Conservation (phyloP, 2,113 vertebrate species). For the Dasyurus viverrinus region DNA sequence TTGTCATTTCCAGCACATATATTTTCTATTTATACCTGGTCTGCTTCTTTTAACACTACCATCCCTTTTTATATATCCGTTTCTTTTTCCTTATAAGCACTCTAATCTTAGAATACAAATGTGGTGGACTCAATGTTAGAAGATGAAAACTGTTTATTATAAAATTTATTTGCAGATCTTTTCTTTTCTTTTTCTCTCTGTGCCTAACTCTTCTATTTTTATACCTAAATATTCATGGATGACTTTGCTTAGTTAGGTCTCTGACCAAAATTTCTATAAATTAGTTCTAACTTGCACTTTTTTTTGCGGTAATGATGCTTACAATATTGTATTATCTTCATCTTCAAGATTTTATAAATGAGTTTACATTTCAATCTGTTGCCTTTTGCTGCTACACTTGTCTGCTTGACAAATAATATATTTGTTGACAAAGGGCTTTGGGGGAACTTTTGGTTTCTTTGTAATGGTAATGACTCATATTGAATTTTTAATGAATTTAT, state of each 20-base stretch:
- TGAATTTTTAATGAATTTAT: conserved; percentile 1
- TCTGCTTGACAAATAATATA: not conserved
- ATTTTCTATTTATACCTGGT: not conserved
- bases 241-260: not conserved
- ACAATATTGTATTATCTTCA: not conserved
- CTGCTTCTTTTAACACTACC: not conserved
- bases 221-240: not conserved
- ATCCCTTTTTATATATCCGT: not conserved
- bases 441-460: not conserved
- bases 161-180: not conserved
- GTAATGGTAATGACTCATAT: not conserved
- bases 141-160: not conserved
- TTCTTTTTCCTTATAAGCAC: not conserved
- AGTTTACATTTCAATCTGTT: not conserved
- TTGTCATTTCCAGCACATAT: not conserved
- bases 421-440: not conserved
- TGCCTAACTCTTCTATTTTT: not conserved
- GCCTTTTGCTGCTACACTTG: not conserved
- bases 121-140: not conserved
- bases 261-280: not conserved
- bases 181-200: not conserved
- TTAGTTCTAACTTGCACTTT: not conserved
- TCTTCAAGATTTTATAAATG: not conserved
- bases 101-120: not conserved
- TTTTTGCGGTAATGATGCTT: not conserved